Conservation (phyloP, 1,140 invertebrate species). For the Papilio polytes region DNA sequence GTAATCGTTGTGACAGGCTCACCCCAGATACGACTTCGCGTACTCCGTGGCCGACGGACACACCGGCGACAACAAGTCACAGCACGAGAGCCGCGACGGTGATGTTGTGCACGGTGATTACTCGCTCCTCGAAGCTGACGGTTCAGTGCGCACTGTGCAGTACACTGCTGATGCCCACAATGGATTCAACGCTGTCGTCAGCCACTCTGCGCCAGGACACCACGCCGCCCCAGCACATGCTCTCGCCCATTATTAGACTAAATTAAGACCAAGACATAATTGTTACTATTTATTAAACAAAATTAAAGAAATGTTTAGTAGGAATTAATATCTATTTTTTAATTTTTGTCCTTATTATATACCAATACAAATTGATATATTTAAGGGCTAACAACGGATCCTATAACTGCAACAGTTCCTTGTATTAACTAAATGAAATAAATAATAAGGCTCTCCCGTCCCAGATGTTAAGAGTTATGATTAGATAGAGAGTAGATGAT, state of each 20-base stretch:
- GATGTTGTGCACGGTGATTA: slow-evolving; percentile 83
- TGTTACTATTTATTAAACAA: not conserved
- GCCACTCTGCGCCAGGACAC: slow-evolving; percentile 79
- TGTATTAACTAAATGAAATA: too few species aligned
- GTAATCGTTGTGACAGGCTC: slow-evolving; percentile 53
- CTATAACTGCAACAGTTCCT: too few species aligned
- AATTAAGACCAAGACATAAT: not conserved
- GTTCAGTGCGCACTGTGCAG: slow-evolving; percentile 81
- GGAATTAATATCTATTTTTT: not conserved
- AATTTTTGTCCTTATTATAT: not conserved
- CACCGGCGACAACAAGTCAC: slow-evolving; percentile 82
- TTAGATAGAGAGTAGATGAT: too few species aligned
- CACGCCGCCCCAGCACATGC: slow-evolving; percentile 44
- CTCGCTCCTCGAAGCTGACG: slow-evolving; percentile 82
- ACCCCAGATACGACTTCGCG: slow-evolving; percentile 81
- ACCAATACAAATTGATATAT: too few species aligned
- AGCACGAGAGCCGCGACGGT: slow-evolving; percentile 82
- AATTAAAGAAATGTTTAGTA: not conserved
- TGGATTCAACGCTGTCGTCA: slow-evolving; percentile 85
- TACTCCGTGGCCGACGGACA: slow-evolving; percentile 82
- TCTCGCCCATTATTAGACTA: slow-evolving; percentile 44
- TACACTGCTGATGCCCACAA: slow-evolving; percentile 83
- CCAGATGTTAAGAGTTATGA: too few species aligned
- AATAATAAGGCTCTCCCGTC: too few species aligned
- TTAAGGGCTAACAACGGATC: too few species aligned